Conservation (phyloP, 2,797 vertebrate species). For the Hybognathus amarus region DNA sequence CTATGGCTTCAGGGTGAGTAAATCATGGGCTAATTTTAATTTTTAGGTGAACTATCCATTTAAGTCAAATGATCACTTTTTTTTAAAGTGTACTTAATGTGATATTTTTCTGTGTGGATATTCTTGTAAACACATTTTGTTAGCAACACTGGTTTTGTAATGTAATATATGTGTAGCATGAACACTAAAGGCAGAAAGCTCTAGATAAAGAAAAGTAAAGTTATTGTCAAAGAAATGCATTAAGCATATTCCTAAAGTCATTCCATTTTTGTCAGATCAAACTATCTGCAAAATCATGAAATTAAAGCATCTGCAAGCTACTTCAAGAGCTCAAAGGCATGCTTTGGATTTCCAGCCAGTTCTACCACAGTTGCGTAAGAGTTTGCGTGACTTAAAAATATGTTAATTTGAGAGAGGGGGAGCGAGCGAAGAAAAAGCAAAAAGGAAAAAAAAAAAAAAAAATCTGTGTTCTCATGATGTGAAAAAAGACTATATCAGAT, state of each 20-base stretch:
- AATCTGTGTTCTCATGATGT: slow-evolving; percentile 72
- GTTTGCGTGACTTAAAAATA: slow-evolving; percentile 79
- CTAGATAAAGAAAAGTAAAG: background rate
- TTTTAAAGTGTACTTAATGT: background rate
- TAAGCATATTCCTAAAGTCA: background rate
- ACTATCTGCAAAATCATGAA: background rate
- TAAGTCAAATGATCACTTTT: no score
- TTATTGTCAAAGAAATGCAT: background rate
- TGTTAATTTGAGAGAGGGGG: slow-evolving; percentile 78
- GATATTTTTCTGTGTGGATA: background rate
- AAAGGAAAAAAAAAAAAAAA: slow-evolving; percentile 66
- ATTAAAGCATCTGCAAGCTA: slow-evolving; percentile 6
- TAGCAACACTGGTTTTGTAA: background rate
- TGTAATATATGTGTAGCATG: background rate
- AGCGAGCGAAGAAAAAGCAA: slow-evolving; percentile 57
- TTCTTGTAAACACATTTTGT: background rate
- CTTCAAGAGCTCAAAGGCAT: slow-evolving; percentile 6
- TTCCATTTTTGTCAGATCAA: background rate
- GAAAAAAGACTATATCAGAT: slow-evolving; percentile 76
- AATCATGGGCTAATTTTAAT: no score
- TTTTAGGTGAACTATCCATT: no score
- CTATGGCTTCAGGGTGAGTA: no score
- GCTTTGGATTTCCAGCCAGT: slow-evolving; percentile 24
- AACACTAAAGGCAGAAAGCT: background rate
- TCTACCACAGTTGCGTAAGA: slow-evolving; percentile 70